Evolutionary conservation across 1,140 invertebrate species (phyloP).

Genomic region (Protaetia brevitarsis): DNA sequence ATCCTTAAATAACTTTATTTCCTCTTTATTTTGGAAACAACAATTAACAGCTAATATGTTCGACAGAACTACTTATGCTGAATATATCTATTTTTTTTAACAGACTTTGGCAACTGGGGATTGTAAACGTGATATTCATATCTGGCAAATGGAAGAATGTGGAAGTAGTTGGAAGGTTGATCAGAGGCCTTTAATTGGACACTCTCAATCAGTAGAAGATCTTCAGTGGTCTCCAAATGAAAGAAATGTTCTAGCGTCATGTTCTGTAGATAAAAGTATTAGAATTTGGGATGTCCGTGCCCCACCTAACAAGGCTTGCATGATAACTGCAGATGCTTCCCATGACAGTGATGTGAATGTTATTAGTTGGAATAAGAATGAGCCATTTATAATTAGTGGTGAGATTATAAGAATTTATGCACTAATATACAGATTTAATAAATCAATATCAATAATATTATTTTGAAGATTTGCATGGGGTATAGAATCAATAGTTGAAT

Average conservation of each 20-base stretch:
- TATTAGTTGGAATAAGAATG: slow-evolving; percentile 92
- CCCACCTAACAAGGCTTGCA: slow-evolving; percentile 82
- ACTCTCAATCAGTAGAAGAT: slow-evolving; percentile 94
- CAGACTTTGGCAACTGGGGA: slow-evolving; percentile 86
- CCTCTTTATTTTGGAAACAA: not conserved
- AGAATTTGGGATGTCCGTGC: slow-evolving; percentile 89
- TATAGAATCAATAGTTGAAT: too few species aligned
- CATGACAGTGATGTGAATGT: slow-evolving; percentile 96
- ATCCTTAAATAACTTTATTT: too few species aligned
- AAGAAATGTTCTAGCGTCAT: slow-evolving; percentile 87
- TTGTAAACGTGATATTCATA: slow-evolving; percentile 85
- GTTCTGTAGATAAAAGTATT: slow-evolving; percentile 90
- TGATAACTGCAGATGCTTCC: slow-evolving; percentile 82
- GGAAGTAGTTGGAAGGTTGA: slow-evolving; percentile 79
- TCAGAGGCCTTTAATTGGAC: slow-evolving; percentile 80
- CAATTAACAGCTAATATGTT: not conserved
- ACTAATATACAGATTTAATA: not conserved
- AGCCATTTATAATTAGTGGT: slow-evolving; percentile 87
- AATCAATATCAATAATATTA: not conserved
- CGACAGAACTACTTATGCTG: not conserved
- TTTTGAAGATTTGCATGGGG: not conserved
- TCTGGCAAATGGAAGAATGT: slow-evolving; percentile 80
- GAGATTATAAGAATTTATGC: slow-evolving; percentile 35
- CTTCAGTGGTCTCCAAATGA: slow-evolving; percentile 99
- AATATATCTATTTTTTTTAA: slow-evolving; percentile 31